Conservation (phyloP, 2,888 invertebrate species). For the Conomelus anceps region DNA sequence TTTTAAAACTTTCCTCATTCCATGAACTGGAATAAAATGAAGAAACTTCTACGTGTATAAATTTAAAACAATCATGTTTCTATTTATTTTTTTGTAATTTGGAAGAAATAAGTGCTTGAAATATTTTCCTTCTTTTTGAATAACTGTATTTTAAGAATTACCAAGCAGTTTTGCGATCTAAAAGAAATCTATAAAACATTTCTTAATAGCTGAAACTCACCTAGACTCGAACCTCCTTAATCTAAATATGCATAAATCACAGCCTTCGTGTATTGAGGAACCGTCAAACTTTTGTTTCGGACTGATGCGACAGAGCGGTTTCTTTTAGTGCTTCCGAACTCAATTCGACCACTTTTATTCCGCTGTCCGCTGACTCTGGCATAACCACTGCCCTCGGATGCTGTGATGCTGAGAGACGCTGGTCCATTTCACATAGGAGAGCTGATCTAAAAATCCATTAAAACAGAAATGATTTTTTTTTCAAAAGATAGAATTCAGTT, state of each 20-base stretch:
- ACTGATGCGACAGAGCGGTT: conserved; percentile 39
- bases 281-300: conserved; percentile 41
- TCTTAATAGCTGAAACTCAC: neutral
- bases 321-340: conserved; percentile 38
- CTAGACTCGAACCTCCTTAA: no score
- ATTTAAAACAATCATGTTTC: no score
- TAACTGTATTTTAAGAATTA: no score
- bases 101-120: no score
- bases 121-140: no score
- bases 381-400: conserved; percentile 19
- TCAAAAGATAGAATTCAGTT: no score
- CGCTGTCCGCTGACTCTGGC: no score
- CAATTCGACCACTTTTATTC: conserved; percentile 26
- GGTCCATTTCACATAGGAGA: conserved; percentile 66
- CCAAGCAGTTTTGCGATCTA: no score
- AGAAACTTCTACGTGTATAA: no score
- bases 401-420: conserved; percentile 30
- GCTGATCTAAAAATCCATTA: conserved; percentile 59
- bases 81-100: no score
- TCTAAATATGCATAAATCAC: neutral
- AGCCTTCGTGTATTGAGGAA: neutral
- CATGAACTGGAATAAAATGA: no score
- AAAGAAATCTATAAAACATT: neutral
- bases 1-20: no score
- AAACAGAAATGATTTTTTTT: neutral